phyloP scores from a whole-genome alignment of 2,888 invertebrate species.

The Acanthosepion esculentum region DNA sequence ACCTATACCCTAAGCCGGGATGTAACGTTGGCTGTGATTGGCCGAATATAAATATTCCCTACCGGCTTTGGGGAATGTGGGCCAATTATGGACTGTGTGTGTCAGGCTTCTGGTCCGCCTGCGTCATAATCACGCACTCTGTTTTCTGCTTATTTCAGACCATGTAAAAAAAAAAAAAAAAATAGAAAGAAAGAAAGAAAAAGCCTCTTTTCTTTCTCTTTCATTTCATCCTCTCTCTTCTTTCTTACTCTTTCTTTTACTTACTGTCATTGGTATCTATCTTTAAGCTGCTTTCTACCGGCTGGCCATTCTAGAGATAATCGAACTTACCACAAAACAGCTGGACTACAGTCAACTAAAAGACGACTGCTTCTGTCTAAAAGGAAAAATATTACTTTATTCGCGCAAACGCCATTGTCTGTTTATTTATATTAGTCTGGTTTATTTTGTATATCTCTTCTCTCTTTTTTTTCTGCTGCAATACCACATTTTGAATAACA shows the following conservation, averaged over 20 bases:
- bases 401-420: neutral
- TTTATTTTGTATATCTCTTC: neutral
- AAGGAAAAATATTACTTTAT: neutral
- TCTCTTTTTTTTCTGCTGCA: neutral
- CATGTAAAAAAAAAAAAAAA: neutral
- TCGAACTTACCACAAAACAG: neutral
- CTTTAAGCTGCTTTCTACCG: neutral
- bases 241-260: neutral
- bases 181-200: too few relatives aligned
- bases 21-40: constrained; percentile 39
- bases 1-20: neutral
- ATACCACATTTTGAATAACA: neutral
- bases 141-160: neutral
- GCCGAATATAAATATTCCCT: constrained; percentile 42
- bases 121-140: constrained; percentile 33
- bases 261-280: neutral
- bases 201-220: neutral
- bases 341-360: neutral
- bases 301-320: neutral
- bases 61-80: constrained; percentile 43
- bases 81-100: constrained; percentile 46
- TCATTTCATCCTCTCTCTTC: neutral
- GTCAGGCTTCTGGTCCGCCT: neutral
- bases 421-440: neutral
- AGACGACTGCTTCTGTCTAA: neutral